Evolutionary conservation across 2,797 vertebrate genomes (phyloP).

Genomic region (Malacoctenus gilli): DNA sequence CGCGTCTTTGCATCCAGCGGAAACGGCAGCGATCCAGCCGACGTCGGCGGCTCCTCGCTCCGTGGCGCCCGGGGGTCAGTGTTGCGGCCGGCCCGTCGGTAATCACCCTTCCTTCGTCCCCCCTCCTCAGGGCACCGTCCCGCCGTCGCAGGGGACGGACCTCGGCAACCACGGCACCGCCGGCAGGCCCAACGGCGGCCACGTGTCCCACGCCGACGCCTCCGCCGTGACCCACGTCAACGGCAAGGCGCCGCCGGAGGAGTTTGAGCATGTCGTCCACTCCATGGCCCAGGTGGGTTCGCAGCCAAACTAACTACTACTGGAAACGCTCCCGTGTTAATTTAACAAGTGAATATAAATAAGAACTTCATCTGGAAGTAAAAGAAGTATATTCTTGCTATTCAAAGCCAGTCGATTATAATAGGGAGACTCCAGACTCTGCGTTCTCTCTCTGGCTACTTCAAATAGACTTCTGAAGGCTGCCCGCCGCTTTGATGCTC

Average conservation of each 20-base stretch:
- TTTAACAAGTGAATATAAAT: constrained; percentile 4
- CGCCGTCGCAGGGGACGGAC: constrained; percentile 53
- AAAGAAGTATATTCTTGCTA: constrained; percentile 39
- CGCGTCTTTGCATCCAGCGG: too few relatives aligned
- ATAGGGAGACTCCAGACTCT: constrained; percentile 7
- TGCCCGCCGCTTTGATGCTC: constrained; percentile 60
- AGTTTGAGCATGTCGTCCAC: constrained; percentile 87
- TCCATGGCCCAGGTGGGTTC: constrained; percentile 97
- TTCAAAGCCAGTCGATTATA: constrained; percentile 29
- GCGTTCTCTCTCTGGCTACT: constrained; percentile 38
- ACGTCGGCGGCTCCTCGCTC: too few relatives aligned
- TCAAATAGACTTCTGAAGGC: constrained; percentile 61
- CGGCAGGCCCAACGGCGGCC: constrained; percentile 83
- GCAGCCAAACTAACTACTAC: too few relatives aligned
- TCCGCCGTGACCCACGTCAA: constrained; percentile 73
- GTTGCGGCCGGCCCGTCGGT: too few relatives aligned
- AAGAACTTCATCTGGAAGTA: background rate
- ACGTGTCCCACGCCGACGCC: constrained; percentile 73
- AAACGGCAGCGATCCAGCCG: too few relatives aligned
- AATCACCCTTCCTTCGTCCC: background rate
- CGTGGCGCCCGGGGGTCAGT: too few relatives aligned
- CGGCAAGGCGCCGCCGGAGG: constrained; percentile 82
- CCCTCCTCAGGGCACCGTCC: constrained; percentile 76
- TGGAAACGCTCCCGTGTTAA: background rate
- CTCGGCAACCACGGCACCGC: constrained; percentile 75